Conservation (phyloP, 2,888 invertebrate species). For the Callyntrura guangdongensis region DNA sequence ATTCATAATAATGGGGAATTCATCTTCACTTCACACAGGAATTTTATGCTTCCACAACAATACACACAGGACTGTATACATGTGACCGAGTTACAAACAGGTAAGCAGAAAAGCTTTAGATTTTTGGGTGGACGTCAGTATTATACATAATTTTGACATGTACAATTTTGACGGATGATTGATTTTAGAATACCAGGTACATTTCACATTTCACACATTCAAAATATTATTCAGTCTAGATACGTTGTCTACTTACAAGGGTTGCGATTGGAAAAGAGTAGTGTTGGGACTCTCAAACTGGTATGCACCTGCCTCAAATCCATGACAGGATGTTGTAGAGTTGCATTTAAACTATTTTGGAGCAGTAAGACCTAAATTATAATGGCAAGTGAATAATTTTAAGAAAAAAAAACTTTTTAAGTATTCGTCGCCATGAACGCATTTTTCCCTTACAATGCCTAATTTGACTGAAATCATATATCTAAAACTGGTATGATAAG, state of each 20-base stretch:
- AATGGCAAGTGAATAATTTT: not conserved
- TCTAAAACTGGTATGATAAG: too few species aligned
- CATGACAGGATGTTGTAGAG: not conserved
- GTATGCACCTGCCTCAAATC: conserved; percentile 16
- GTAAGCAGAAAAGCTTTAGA: not conserved
- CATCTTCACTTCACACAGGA: conserved; percentile 32
- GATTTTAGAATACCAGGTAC: conserved; percentile 61
- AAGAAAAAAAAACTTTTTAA: too few species aligned
- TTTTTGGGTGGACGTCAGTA: conserved; percentile 13
- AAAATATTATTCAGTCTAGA: conserved; percentile 3
- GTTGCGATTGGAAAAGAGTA: not conserved
- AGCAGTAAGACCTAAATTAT: not conserved
- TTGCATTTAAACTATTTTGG: not conserved
- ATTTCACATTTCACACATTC: not conserved
- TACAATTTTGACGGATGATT: conserved; percentile 61
- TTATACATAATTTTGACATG: conserved; percentile 24
- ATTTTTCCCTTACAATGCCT: not conserved
- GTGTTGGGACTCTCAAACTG: not conserved
- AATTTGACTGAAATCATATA: not conserved
- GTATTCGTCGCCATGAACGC: not conserved
- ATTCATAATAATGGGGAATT: conserved; percentile 4
- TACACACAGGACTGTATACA: not conserved
- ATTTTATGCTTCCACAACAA: conserved; percentile 21
- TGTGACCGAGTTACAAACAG: not conserved
- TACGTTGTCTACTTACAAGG: not conserved